phyloP scores from a whole-genome alignment of 2,113 vertebrate genomes.

The Campylorhamphus procurvoides region DNA sequence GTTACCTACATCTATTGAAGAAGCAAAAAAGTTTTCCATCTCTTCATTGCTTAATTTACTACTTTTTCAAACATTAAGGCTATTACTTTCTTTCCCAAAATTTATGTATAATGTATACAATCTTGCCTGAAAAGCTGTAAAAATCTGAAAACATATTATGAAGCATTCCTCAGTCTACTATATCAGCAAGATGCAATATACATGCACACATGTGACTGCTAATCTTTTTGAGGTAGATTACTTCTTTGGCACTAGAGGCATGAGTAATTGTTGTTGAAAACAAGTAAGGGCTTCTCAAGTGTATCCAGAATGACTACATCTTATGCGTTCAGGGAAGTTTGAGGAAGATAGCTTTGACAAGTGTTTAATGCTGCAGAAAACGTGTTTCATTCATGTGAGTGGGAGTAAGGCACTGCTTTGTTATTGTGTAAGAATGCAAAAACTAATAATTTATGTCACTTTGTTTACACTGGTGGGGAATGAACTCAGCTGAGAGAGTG shows the following conservation, averaged over 20 bases:
- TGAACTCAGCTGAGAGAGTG: not conserved
- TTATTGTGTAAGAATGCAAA: not conserved
- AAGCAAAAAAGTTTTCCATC: not conserved
- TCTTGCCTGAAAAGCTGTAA: constrained; percentile 40
- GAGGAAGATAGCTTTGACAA: not conserved
- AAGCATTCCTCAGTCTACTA: constrained; percentile 22
- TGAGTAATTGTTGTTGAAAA: not conserved
- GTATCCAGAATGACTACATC: not conserved
- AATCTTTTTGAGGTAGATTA: not conserved
- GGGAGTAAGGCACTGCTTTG: not conserved
- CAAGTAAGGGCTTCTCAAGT: not conserved
- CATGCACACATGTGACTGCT: not conserved
- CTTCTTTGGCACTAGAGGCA: not conserved
- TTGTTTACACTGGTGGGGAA: not conserved
- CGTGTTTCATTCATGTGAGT: fast-evolving
- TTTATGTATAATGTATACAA: constrained; percentile 63
- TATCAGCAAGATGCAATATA: constrained; percentile 37
- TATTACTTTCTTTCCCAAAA: constrained; percentile 58
- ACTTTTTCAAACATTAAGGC: constrained; percentile 42
- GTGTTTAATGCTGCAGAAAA: not conserved
- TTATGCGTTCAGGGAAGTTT: not conserved
- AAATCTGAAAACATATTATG: constrained; percentile 64
- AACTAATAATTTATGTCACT: not conserved
- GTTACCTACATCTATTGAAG: not conserved
- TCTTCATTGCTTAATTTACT: constrained; percentile 53